Conservation (phyloP, 2,797 vertebrate species). For the Thaleichthys pacificus region DNA sequence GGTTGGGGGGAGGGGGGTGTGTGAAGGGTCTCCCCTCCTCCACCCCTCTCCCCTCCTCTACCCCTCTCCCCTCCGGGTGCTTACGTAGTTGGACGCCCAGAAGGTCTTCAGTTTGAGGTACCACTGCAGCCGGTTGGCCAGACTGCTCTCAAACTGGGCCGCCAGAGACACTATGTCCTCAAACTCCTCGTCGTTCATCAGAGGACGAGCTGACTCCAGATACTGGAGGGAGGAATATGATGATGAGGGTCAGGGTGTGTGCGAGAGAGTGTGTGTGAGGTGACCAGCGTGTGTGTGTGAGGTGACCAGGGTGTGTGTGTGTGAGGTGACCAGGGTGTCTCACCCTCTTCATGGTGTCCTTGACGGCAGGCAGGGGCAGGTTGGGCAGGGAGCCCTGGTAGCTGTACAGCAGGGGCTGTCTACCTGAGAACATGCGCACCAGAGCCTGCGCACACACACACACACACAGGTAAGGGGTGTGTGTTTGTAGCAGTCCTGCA, state of each 20-base stretch:
- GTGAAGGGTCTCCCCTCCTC: too few species aligned
- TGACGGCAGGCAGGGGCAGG: slow-evolving; percentile 81
- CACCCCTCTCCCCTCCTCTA: too few species aligned
- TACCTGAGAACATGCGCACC: slow-evolving; percentile 90
- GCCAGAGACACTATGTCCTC: slow-evolving; percentile 75
- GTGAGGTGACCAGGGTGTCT: slow-evolving; percentile 27
- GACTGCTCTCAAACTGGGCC: slow-evolving; percentile 78
- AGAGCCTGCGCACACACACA: slow-evolving; percentile 72
- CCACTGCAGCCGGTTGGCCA: slow-evolving; percentile 84
- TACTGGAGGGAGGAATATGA: slow-evolving; percentile 65
- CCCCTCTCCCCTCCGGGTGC: slow-evolving; percentile 32
- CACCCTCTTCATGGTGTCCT: slow-evolving; percentile 85
- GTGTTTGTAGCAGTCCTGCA: too few species aligned
- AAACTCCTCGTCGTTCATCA: slow-evolving; percentile 76
- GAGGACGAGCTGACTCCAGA: slow-evolving; percentile 82
- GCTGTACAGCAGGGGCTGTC: slow-evolving; percentile 86
- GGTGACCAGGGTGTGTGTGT: background rate
- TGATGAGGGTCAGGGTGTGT: background rate
- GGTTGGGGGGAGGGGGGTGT: background rate
- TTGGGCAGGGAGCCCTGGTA: slow-evolving; percentile 88
- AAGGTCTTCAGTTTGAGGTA: slow-evolving; percentile 89
- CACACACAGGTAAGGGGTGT: background rate
- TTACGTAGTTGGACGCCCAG: slow-evolving; percentile 90
- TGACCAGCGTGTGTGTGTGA: too few species aligned
- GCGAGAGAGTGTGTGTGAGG: background rate